Base-by-base conservation (phyloP, 2,797 vertebrate genomes). In the Gila robusta region DNA sequence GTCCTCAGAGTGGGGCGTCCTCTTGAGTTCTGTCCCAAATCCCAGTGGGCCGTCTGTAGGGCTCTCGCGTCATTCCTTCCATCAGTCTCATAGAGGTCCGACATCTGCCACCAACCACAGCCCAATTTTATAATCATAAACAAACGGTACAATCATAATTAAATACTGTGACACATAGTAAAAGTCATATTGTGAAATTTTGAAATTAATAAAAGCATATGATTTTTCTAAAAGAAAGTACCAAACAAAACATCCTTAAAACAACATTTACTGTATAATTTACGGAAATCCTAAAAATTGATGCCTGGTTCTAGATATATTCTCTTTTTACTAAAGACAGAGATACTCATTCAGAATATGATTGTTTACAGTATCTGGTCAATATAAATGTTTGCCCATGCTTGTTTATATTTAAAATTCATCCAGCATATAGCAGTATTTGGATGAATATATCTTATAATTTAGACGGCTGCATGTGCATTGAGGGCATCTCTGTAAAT, bases 401-500 rank as follows among this genome's bases (percentile, higher is more conserved):
- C 14, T 52, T 52, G 17, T 84, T 28, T 16, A 62, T n/a, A 71
- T 54, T 67, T 37, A 72, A 41, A 74, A 84, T 76, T 41, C 59
- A 62, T 56, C 11, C 32, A 84, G 39, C 37, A 39, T n/a, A 69
- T 14, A 35, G 8, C 7, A 70, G 62, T 47, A 39, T 67, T n/a
- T 79, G 62, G 28, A 32, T 32, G 28, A 32, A 32, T 32, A 32
- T 32, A 32, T 32, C 69, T 17, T 8, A 41, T 87, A 47, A 76
- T 87, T 78, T n/a, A 66, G 70, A 77, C 6, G 8, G 52, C 35
- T 84, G 39, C 52, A 71, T 78, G 41, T 84, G 85, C 41, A 82
- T 78, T 37, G 54, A 81, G 82, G 70, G 28, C 62, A 83, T 89
- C 44, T 52, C 72, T 73, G 78, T 41, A 87, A 88, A 87, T 90